phyloP scores from a whole-genome alignment of 2,888 invertebrate genomes.

The Campopleginae sp. region DNA sequence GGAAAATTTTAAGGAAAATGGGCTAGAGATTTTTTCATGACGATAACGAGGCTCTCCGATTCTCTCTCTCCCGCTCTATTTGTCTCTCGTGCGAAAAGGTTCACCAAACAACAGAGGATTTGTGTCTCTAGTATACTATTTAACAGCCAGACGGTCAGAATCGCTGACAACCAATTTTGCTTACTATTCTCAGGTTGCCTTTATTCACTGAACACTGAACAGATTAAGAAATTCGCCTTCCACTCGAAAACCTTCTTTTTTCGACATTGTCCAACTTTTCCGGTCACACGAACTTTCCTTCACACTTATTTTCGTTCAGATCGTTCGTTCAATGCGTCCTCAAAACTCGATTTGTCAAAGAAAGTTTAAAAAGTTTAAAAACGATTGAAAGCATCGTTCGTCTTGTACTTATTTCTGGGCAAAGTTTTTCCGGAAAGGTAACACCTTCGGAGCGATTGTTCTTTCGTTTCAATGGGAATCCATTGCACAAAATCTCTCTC shows the following conservation, averaged over 20 bases:
- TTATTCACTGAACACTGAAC: constrained; percentile 3
- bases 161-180: not conserved
- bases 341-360: constrained; percentile 1
- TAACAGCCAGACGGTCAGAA: not conserved
- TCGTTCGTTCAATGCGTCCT: not conserved
- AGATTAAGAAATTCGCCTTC: constrained; percentile 1
- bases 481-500: not conserved
- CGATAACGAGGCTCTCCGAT: not conserved
- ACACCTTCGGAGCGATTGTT: not conserved
- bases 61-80: not conserved
- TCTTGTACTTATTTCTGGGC: constrained; percentile 2
- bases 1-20: not conserved
- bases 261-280: not conserved
- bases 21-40: not conserved
- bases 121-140: not conserved
- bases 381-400: not conserved
- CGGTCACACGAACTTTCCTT: not conserved
- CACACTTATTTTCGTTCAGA: not conserved
- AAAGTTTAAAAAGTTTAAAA: constrained; percentile 5
- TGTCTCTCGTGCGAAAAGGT: not conserved
- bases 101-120: not conserved
- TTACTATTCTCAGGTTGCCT: not conserved
- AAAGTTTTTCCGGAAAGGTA: not conserved
- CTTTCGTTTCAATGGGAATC: not conserved
- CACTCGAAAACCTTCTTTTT: not conserved